Conservation (phyloP, 1,140 invertebrate genomes). For the Cyphomyrmex costatus region DNA sequence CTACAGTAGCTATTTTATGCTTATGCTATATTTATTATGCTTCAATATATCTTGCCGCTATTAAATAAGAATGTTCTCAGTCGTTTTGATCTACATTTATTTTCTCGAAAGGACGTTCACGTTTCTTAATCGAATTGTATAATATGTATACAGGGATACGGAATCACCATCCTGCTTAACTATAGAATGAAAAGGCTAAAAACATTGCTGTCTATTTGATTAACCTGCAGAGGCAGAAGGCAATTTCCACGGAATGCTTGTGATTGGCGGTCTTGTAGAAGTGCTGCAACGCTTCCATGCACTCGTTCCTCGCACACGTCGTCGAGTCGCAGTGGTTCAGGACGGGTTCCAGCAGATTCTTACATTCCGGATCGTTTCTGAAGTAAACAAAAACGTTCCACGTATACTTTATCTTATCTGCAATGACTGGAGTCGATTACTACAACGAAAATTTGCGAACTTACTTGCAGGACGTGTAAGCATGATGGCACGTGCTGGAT, state of each 20-base stretch:
- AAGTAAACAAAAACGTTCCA: slow-evolving; percentile 76
- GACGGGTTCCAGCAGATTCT: slow-evolving; percentile 91
- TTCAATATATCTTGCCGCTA: neutral
- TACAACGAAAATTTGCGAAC: slow-evolving; percentile 63
- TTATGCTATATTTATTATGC: neutral
- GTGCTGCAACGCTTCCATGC: slow-evolving; percentile 94
- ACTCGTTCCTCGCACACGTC: slow-evolving; percentile 93
- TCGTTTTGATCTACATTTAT: neutral
- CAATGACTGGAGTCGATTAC: neutral
- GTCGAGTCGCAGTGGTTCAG: slow-evolving; percentile 92
- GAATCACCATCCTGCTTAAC: neutral
- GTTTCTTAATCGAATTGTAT: neutral
- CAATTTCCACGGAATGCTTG: slow-evolving; percentile 94
- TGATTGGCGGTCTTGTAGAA: slow-evolving; percentile 94
- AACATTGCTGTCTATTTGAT: slow-evolving; percentile 78
- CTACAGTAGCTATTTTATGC: neutral
- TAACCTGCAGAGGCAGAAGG: slow-evolving; percentile 97
- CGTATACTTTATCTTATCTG: neutral
- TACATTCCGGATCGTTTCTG: slow-evolving; percentile 93
- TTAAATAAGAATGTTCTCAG: neutral
- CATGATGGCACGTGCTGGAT: slow-evolving; percentile 85
- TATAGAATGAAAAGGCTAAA: neutral
- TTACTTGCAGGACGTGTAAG: slow-evolving; percentile 85
- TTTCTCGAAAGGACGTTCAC: neutral
- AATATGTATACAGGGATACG: neutral